Evolutionary conservation across 92 coral and sea anemone species (phyloP).

Genomic region (Chrysogorgia sp.): DNA sequence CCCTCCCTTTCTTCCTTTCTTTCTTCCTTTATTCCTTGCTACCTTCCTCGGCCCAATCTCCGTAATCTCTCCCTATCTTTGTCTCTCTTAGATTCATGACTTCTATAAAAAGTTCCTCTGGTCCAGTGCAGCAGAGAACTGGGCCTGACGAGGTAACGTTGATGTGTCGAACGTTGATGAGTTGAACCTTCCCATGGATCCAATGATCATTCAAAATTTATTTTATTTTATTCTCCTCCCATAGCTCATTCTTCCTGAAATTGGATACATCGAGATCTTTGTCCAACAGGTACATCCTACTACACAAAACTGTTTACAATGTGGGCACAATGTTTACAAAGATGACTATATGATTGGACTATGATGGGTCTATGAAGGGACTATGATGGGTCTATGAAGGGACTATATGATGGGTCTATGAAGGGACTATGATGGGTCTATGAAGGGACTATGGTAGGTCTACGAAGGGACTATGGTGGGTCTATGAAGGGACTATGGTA

Average conservation of each 20-base stretch:
- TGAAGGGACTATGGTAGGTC: too few relatives aligned
- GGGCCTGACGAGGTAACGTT: conserved; percentile 15
- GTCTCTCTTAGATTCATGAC: conserved; percentile 4
- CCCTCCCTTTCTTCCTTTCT: too few relatives aligned
- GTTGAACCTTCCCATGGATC: too few relatives aligned
- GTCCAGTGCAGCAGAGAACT: neutral
- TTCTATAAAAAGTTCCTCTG: conserved; percentile 4
- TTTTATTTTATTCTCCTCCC: conserved; percentile 4
- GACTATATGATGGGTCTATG: too few relatives aligned
- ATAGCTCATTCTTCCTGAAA: conserved; percentile 71
- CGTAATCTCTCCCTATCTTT: neutral
- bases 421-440: too few relatives aligned
- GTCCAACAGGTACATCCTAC: conserved; percentile 68
- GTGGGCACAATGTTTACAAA: neutral
- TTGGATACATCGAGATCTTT: conserved; percentile 77
- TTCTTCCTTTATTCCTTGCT: neutral
- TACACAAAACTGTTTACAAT: neutral
- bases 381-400: too few relatives aligned
- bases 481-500: too few relatives aligned
- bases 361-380: too few relatives aligned
- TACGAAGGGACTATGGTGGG: too few relatives aligned
- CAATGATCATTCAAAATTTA: neutral
- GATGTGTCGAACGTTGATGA: neutral
- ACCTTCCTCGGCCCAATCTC: neutral
- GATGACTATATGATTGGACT: neutral